phyloP scores from a whole-genome alignment of 1,140 invertebrate species.

The Drosophila neocordata region DNA sequence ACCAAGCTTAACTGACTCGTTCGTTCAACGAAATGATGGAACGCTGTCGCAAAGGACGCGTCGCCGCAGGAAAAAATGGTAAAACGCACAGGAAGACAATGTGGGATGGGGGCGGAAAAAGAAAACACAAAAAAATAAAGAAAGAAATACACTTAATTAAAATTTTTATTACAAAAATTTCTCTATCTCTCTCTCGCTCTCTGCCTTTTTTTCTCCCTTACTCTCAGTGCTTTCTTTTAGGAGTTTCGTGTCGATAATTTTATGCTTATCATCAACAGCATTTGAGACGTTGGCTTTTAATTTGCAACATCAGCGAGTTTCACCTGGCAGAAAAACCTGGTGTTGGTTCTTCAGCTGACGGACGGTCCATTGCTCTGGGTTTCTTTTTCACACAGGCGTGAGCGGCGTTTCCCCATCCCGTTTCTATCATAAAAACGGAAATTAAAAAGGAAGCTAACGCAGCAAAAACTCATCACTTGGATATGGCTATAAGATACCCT shows the following conservation, averaged over 20 bases:
- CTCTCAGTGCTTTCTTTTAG: background rate
- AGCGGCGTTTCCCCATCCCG: no score
- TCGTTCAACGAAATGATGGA: conserved; percentile 39
- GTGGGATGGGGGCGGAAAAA: background rate
- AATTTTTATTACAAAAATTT: conserved; percentile 55
- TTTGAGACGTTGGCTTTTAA: conserved; percentile 13
- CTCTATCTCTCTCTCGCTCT: conserved; percentile 17
- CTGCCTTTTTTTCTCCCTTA: background rate
- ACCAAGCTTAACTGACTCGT: background rate
- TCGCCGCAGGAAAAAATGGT: conserved; percentile 31
- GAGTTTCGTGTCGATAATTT: conserved; percentile 74
- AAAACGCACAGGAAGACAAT: background rate
- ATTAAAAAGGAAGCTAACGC: conserved; percentile 8
- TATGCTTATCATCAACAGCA: conserved; percentile 69
- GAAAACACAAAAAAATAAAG: background rate
- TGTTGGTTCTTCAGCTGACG: background rate
- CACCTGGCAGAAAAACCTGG: background rate
- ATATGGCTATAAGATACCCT: background rate
- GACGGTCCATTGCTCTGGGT: background rate
- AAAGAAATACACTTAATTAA: conserved; percentile 52
- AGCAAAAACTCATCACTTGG: background rate
- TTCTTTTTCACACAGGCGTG: background rate
- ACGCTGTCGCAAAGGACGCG: conserved; percentile 45
- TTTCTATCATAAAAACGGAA: background rate
- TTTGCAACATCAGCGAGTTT: conserved; percentile 19